Evolutionary conservation across 2,113 vertebrate genomes (phyloP), one percentile per base, ranked within the genome.

Genomic region (Percopsis transmontana): DNA sequence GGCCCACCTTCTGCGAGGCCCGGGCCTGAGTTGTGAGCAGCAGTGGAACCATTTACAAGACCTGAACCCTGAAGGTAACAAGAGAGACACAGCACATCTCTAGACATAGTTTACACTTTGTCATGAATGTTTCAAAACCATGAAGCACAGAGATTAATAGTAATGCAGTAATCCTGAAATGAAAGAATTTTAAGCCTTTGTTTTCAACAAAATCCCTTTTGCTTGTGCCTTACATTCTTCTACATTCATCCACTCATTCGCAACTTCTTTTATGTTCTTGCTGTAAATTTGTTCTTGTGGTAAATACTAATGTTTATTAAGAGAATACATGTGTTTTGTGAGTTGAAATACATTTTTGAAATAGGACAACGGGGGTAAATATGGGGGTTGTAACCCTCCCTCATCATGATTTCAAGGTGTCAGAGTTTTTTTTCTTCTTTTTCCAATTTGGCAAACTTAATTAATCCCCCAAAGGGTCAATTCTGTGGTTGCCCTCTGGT

Each of bases 1-100:
- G 54, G 82, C 82, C 83, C 83, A 70, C 73, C 81, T 76, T 81
- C 72, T 72, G 70, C 68, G 77, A 78, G 57, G 75, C 77, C 39
- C 45, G 81, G 65, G 52, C n/a, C 59, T 65, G 58, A 62, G 62
- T 77, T 16, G 61, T 77, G 40, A 74, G 64, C 68, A 75, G 45
- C 6, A 2, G 67, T 65, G 69, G 61, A 67, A 61, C 66, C 53
- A 70, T 39, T 0, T 53, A 68, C 66, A 19, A 20, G 48, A 51
- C 16, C n/a, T 20, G n/a, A 10, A 21, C 48, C 16, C 27, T 51
- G 51, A 66, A 66, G 51, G 33, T 45, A 62, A 68, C 68, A 58
- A 16, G 18, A 19, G 59, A 53, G 39, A 53, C 51, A 8, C 40
- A 12, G 50, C 60, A 59, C 58, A n/a, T 9, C 12, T 53, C 66